These are phyloP conservation scores for Sebastes minor DNA, from an alignment of 2,797 vertebrate genomes.

Conservation along the genomic window DNA sequence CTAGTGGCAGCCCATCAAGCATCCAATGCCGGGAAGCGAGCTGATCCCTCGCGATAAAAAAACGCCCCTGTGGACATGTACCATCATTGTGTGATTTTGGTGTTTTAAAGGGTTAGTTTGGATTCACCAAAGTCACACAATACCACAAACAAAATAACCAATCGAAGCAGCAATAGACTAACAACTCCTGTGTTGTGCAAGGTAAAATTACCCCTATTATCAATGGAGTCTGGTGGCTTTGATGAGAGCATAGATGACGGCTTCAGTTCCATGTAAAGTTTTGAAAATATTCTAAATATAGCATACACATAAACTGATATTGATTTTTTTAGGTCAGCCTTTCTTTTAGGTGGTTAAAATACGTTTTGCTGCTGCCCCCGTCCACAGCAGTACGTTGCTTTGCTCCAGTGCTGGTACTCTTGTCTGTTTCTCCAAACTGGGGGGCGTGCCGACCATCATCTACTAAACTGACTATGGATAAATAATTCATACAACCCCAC, in stretches of 20 bases:
- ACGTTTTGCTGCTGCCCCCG: accelerated
- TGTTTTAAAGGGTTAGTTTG: too few species aligned
- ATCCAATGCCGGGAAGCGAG: accelerated
- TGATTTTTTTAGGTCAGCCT: not conserved
- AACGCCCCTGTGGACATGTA: accelerated
- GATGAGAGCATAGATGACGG: not conserved
- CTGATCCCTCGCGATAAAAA: too few species aligned
- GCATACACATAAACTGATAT: not conserved
- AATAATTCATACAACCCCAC: not conserved
- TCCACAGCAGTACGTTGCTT: not conserved
- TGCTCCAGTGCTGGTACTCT: not conserved
- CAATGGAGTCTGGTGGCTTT: not conserved
- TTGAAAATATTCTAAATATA: not conserved
- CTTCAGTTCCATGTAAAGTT: too few species aligned
- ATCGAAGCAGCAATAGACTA: not conserved
- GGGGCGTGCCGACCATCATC: not conserved
- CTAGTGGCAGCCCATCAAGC: too few species aligned
- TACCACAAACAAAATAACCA: not conserved
- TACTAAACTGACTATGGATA: too few species aligned
- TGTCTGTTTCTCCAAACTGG: not conserved
- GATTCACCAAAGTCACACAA: not conserved
- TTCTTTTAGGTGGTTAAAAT: not conserved
- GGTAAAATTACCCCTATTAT: not conserved
- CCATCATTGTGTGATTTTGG: too few species aligned
- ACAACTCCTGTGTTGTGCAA: not conserved